phyloP scores from a whole-genome alignment of 30 jellyfish, hydroid and myxozoan species.

The Aurelia coerulea region DNA sequence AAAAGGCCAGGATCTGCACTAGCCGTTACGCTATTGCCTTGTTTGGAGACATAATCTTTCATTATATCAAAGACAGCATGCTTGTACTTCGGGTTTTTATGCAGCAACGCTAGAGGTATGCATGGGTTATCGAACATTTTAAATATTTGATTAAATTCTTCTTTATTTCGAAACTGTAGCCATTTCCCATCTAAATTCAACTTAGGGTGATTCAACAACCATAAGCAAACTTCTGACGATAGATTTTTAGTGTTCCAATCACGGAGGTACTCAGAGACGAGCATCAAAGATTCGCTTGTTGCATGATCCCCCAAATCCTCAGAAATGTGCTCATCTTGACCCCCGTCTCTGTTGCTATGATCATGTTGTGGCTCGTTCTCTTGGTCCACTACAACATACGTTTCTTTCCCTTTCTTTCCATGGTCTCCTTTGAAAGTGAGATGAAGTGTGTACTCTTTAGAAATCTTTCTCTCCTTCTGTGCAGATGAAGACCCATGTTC shows the following conservation, averaged over 20 bases:
- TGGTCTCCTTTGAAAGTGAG: slow-evolving; percentile 45
- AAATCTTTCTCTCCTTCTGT: neutral
- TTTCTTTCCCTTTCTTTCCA: slow-evolving; percentile 43
- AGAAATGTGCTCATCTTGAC: neutral
- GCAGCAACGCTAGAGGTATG: slow-evolving; percentile 47
- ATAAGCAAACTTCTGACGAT: slow-evolving; percentile 46
- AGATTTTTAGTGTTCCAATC: slow-evolving; percentile 66
- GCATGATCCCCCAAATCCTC: slow-evolving; percentile 11
- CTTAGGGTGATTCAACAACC: slow-evolving; percentile 37
- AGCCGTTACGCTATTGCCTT: neutral
- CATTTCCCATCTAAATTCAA: slow-evolving; percentile 14
- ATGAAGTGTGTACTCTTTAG: slow-evolving; percentile 51
- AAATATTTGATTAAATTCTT: slow-evolving; percentile 28
- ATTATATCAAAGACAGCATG: slow-evolving; percentile 12
- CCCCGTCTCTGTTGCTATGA: neutral
- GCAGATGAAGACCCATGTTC: neutral
- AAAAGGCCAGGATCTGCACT: slow-evolving; percentile 6
- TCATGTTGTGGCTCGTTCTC: slow-evolving; percentile 16
- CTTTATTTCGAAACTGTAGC: slow-evolving; percentile 29
- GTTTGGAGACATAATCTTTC: slow-evolving; percentile 11
- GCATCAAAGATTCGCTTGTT: slow-evolving; percentile 29
- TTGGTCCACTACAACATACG: slow-evolving; percentile 68
- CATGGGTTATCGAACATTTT: slow-evolving; percentile 60
- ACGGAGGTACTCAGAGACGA: slow-evolving; percentile 32
- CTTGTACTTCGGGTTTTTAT: slow-evolving; percentile 45